Evolutionary conservation across 2,888 invertebrate genomes (phyloP), one percentile per base, ranked within the genome.

Genomic region (Parasteatoda lunata): DNA sequence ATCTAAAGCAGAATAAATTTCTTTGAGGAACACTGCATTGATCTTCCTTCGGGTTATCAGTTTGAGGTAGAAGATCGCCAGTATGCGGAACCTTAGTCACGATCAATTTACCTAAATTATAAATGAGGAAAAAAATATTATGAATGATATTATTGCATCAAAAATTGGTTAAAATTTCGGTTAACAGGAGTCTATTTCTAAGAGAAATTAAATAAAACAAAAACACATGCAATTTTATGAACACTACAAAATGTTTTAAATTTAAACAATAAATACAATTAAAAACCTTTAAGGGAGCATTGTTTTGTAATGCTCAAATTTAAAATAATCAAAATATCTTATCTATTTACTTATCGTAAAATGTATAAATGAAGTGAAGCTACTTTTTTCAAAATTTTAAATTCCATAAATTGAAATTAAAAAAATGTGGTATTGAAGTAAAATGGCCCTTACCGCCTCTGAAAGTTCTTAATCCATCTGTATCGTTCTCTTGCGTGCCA

Each of bases 401-500:
- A 30, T 30, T 30, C 30, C 30, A 30, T 1, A 30, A 30, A 30
- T 1, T 30, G 30, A 30, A 30, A 30, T n/a, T n/a, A n/a, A n/a
- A n/a, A n/a, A n/a, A n/a, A n/a, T n/a, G n/a, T n/a, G n/a, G n/a
- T n/a, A n/a, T n/a, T 30, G 2, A 30, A 30, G 30, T 30, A 30
- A 30, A 30, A 1, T 30, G 30, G 11, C n/a, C 8, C 69, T 82
- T 54, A 89, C 89, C 89, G 51, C 84, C 84, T 72, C 73, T 68
- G 65, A 89, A 89, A 3, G 88, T 73, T 64, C 89, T 88, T 9
- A 90, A 77, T 0, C 88, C 54, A 52, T 88, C 77, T 13, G 89
- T 89, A 71, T 89, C 89, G 54, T 90, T 90, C 48, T 89, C 88
- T 52, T 79, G 81, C 52, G 84, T 89, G 0, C 98, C 98, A 91